Evolutionary conservation across 1,140 invertebrate genomes (phyloP).

Genomic region (Homalodisca vitripennis): DNA sequence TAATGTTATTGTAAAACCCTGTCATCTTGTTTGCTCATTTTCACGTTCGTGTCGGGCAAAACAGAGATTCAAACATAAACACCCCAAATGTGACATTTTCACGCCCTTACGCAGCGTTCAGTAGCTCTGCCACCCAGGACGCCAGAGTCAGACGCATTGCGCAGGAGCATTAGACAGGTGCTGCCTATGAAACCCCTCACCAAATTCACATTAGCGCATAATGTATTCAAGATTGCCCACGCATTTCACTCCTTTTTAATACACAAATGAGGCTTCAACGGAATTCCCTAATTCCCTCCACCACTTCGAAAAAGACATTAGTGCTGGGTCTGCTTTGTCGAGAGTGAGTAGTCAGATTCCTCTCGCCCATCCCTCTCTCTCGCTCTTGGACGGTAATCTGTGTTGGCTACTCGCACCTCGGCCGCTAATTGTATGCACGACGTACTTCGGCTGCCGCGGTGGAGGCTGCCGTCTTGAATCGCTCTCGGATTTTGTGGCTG

Average conservation of each 20-base stretch:
- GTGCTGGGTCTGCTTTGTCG: constrained; percentile 2
- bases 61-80: too few species aligned
- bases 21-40: too few species aligned
- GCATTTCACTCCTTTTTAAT: constrained; percentile 24
- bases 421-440: background rate
- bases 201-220: constrained; percentile 11
- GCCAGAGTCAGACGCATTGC: too few species aligned
- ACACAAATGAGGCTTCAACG: constrained; percentile 25
- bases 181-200: constrained; percentile 5
- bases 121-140: too few species aligned
- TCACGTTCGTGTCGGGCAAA: too few species aligned
- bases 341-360: constrained; percentile 23
- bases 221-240: constrained; percentile 24
- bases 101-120: too few species aligned
- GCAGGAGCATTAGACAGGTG: background rate
- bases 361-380: background rate
- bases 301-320: constrained; percentile 25
- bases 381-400: background rate
- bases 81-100: too few species aligned
- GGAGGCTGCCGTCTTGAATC: background rate
- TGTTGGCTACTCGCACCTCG: background rate
- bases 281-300: constrained; percentile 24
- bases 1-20: too few species aligned
- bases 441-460: background rate
- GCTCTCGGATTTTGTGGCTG: too few species aligned